phyloP scores from a whole-genome alignment of 2,113 vertebrate genomes.

The Chamaea fasciata region DNA sequence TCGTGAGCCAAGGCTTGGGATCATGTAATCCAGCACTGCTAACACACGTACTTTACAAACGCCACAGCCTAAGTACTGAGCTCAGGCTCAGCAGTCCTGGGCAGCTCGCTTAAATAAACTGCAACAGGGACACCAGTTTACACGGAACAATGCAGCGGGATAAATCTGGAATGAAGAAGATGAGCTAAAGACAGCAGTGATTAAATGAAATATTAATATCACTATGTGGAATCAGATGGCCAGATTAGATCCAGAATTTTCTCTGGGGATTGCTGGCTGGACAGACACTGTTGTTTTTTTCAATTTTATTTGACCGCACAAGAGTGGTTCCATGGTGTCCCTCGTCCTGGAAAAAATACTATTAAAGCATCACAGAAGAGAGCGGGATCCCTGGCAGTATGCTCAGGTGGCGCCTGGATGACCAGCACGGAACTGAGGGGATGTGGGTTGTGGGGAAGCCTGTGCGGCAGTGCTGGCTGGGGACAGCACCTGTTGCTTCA shows the following conservation, averaged over 20 bases:
- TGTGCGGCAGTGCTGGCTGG: rapidly evolving
- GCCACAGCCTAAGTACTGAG: not conserved
- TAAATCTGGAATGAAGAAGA: not conserved
- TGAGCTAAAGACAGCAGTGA: not conserved
- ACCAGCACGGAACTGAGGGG: rapidly evolving
- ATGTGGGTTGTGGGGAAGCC: rapidly evolving
- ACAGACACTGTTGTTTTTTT: not conserved
- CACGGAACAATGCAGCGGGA: not conserved
- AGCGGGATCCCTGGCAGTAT: not conserved
- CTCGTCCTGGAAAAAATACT: not conserved
- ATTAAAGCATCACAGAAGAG: not conserved
- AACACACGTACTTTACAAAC: rapidly evolving
- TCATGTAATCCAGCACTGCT: not conserved
- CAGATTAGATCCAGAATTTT: not conserved
- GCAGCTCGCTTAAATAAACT: not conserved
- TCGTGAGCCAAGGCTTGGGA: rapidly evolving
- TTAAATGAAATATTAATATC: not conserved
- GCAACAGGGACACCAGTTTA: not conserved
- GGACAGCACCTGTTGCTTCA: rapidly evolving
- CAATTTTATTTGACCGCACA: not conserved
- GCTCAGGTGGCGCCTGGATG: not conserved
- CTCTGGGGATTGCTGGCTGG: not conserved
- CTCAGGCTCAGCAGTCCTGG: not conserved
- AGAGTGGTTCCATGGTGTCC: not conserved
- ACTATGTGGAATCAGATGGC: not conserved